Percentiles rank a stretch among this genome's conserved stretches.
Evolutionary conservation across 2,888 invertebrate species (phyloP).

Genomic region (Scaptomyza polygonia): DNA sequence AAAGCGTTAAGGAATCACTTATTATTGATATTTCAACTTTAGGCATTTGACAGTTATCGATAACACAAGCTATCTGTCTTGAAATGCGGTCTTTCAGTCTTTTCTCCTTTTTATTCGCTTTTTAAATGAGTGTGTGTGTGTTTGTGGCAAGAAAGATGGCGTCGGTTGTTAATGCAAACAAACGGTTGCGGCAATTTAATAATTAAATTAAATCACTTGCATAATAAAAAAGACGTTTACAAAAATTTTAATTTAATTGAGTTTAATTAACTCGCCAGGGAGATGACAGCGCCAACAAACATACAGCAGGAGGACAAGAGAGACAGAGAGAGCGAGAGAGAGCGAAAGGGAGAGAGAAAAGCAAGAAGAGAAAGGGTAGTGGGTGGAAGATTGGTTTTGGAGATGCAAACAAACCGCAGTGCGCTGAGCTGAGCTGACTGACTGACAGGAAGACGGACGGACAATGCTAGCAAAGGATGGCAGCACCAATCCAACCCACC

Average conservation of each 20-base stretch:
- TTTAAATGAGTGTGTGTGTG: not conserved
- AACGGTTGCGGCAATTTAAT: conserved; percentile 73
- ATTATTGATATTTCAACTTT: too few relatives aligned
- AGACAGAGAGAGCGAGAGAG: not conserved
- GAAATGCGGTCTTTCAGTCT: too few relatives aligned
- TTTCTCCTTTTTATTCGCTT: too few relatives aligned
- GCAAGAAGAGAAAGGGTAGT: not conserved
- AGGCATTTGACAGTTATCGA: too few relatives aligned
- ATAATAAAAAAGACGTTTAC: conserved; percentile 77
- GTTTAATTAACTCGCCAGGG: conserved; percentile 83
- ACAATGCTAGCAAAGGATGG: not conserved
- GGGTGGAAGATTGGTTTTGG: not conserved
- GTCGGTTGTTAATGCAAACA: conserved; percentile 59
- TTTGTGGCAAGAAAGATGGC: conserved; percentile 8
- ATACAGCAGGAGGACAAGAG: conserved; percentile 22
- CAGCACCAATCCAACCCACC: not conserved
- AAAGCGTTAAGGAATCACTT: too few relatives aligned
- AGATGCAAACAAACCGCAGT: conserved; percentile 50
- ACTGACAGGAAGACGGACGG: conserved; percentile 2
- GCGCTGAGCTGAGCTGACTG: conserved; percentile 29
- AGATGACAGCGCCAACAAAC: conserved; percentile 74
- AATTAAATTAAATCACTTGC: conserved; percentile 80
- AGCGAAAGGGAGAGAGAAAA: not conserved
- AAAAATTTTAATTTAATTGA: conserved; percentile 82
- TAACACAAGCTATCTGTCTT: too few relatives aligned